Conservation (phyloP, 2,113 vertebrate species). For the Mobula hypostoma region DNA sequence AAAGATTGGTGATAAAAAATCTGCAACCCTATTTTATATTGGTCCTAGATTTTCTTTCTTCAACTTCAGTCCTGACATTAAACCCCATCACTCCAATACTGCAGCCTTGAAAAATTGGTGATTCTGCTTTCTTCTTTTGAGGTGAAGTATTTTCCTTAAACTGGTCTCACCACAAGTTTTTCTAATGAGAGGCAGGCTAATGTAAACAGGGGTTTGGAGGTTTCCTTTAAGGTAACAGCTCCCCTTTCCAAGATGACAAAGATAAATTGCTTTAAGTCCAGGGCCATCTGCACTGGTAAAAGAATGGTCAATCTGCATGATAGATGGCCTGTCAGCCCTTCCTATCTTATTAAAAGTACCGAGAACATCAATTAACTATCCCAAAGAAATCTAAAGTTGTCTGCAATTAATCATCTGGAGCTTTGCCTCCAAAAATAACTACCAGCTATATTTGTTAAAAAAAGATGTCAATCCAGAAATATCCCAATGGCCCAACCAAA, state of each 20-base stretch:
- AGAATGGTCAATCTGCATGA: background rate
- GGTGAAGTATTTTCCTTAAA: background rate
- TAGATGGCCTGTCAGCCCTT: background rate
- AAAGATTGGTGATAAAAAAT: background rate
- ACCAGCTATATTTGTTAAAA: background rate
- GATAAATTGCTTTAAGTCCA: background rate
- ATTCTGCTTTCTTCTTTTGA: background rate
- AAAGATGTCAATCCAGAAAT: background rate
- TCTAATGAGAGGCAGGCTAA: background rate
- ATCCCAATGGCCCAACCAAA: background rate
- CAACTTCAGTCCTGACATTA: background rate
- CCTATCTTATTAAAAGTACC: background rate
- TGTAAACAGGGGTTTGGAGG: background rate
- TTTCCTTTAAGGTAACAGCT: background rate
- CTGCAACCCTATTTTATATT: background rate
- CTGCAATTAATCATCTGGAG: slow-evolving; percentile 6
- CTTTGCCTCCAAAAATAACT: slow-evolving; percentile 7
- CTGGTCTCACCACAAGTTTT: background rate
- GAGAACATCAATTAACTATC: background rate
- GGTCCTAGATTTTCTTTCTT: background rate
- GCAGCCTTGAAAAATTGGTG: background rate
- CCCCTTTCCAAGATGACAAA: background rate
- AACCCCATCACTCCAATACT: background rate
- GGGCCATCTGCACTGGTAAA: background rate
- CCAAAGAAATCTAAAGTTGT: background rate